Evolutionary conservation across 2,888 invertebrate genomes (phyloP).

Genomic region (Andrena praecox): DNA sequence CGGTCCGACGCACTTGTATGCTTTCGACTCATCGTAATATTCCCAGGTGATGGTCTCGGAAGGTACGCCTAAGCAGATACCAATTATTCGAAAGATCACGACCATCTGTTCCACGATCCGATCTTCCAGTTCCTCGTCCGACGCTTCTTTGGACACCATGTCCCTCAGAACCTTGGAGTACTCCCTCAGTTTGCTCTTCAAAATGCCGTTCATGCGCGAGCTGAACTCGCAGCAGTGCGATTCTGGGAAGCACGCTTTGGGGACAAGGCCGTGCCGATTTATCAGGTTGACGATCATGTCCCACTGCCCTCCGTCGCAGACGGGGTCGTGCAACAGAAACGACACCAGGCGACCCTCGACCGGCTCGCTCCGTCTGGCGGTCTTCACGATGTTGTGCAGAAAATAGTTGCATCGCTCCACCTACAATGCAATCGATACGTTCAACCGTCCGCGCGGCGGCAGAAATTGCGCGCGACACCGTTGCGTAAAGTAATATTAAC

Average conservation of each 20-base stretch:
- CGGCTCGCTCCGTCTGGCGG: constrained; percentile 90
- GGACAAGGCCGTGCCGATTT: constrained; percentile 94
- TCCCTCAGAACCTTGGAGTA: constrained; percentile 91
- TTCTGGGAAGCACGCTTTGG: constrained; percentile 95
- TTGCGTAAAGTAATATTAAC: constrained; percentile 75
- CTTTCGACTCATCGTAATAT: constrained; percentile 93
- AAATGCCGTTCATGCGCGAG: constrained; percentile 90
- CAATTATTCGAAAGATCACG: constrained; percentile 92
- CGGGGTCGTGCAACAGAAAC: constrained; percentile 92
- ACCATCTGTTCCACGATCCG: constrained; percentile 90
- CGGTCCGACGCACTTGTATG: constrained; percentile 90
- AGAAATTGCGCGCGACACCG: background rate
- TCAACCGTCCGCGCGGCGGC: background rate
- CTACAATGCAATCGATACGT: constrained; percentile 77
- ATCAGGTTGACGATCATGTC: constrained; percentile 96
- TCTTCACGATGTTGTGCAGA: constrained; percentile 92
- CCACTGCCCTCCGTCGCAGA: constrained; percentile 96
- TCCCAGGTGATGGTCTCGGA: constrained; percentile 92
- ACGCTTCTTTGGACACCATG: constrained; percentile 87
- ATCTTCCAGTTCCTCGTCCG: constrained; percentile 87
- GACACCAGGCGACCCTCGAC: constrained; percentile 93
- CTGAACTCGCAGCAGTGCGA: constrained; percentile 92
- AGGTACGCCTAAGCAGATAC: constrained; percentile 94
- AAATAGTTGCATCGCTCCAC: constrained; percentile 95
- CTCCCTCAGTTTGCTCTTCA: constrained; percentile 94